Evolutionary conservation across 37 sponge, comb jelly and placozoan species (phyloP).

Genomic region (Hexactinellida sp.): DNA sequence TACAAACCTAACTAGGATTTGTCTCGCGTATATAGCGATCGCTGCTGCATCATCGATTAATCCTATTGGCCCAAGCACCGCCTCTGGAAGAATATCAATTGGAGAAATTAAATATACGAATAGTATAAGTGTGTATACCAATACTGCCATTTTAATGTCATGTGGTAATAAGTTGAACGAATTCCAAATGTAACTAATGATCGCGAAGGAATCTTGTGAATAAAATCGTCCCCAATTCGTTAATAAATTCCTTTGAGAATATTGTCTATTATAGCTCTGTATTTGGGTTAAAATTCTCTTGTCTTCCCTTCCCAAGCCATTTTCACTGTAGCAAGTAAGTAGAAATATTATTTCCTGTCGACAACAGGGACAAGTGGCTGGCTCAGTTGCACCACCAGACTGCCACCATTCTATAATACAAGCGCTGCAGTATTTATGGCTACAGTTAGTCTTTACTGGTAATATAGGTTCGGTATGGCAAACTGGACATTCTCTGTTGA

Average conservation of each 20-base stretch:
- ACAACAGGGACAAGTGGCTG: background rate
- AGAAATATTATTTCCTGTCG: background rate
- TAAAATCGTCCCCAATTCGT: background rate
- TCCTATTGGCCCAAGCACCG: background rate
- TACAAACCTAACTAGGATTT: background rate
- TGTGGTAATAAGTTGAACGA: background rate
- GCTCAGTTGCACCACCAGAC: background rate
- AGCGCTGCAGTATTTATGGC: background rate
- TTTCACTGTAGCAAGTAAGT: background rate
- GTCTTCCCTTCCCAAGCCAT: background rate
- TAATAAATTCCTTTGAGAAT: background rate
- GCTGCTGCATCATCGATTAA: slow-evolving; percentile 5
- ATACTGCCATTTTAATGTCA: background rate
- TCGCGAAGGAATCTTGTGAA: background rate
- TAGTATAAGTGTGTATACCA: background rate
- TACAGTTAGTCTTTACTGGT: background rate
- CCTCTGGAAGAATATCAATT: slow-evolving; percentile 5
- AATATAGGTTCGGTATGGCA: background rate
- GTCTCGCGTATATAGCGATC: background rate
- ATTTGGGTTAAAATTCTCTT: background rate
- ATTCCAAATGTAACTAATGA: background rate
- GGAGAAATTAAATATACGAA: background rate
- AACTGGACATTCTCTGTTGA: background rate
- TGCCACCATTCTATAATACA: background rate
- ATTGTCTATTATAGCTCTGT: background rate